Evolutionary conservation across 2,113 vertebrate genomes (phyloP).

Genomic region (Vombatus ursinus): DNA sequence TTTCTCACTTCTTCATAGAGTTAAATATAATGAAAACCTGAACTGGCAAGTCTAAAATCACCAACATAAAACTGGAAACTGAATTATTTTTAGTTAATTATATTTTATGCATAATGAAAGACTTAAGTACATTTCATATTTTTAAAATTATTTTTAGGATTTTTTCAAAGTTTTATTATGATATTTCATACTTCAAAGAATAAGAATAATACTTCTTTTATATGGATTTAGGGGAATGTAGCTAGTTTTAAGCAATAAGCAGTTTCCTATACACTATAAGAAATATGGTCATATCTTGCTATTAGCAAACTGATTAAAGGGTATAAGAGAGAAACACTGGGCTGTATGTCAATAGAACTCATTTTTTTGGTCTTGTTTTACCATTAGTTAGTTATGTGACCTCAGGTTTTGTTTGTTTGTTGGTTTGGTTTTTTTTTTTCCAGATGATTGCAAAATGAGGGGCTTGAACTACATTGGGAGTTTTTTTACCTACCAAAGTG

Average conservation of each 20-base stretch:
- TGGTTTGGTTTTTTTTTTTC: background rate
- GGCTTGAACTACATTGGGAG: background rate
- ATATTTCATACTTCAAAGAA: background rate
- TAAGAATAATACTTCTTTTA: slow-evolving; percentile 17
- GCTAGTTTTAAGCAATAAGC: background rate
- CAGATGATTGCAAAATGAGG: background rate
- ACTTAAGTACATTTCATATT: slow-evolving; percentile 1
- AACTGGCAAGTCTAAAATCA: slow-evolving; percentile 36
- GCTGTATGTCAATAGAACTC: background rate
- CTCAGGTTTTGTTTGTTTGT: background rate
- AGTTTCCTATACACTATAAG: background rate
- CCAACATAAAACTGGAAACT: background rate
- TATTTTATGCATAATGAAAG: background rate
- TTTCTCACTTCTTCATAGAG: too few species aligned
- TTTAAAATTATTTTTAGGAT: slow-evolving; percentile 38
- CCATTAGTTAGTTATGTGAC: background rate
- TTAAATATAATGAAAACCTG: too few species aligned
- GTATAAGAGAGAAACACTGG: background rate
- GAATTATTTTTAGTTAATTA: slow-evolving; percentile 22
- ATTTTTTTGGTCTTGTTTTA: accelerated
- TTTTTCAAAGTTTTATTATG: slow-evolving; percentile 28
- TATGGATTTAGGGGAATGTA: background rate
- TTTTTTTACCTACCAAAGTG: background rate
- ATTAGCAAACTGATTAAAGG: background rate
- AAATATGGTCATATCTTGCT: background rate